Evolutionary conservation across 2,888 invertebrate species (phyloP), one percentile per base, ranked within the genome.

Genomic region (Oligia fasciuncula): DNA sequence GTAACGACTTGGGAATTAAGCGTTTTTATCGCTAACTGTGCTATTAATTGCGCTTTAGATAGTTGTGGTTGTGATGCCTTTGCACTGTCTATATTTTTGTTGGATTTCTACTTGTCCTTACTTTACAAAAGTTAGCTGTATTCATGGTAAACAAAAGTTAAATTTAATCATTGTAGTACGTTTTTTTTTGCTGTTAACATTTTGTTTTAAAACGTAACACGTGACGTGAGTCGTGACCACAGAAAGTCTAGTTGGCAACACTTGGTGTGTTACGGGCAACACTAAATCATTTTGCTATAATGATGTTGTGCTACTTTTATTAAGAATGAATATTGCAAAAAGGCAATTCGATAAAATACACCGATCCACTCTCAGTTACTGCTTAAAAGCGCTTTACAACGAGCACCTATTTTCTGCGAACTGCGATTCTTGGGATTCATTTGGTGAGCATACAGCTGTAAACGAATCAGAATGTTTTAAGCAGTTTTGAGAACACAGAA

Each of bases 11-110:
- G n/a, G 9, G 17, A 67, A 84, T 29, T 13, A 78, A 80, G 79
- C 66, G 79, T 13, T 84, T 84, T 78, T 67, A 84, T 40, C 51
- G 79, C 79, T 80, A 67, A 62, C 43, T 67, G 6, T 43, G 60
- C 79, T 19, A 43, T 57, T 51, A 54, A 40, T 13, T 17, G n/a
- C n/a, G n/a, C 67, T 80, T 35, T 17, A 17, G 14, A 29, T 40
- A 8, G 9, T n/a, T 79, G 51, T 54, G 17, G 13, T 79, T 49
- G 51, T 14, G 17, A 43, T 14, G 17, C 40, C 1, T 23, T 57
- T 75, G 46, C 19, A 13, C 6, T 75, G 14, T 13, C 8, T 54
- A 19, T 43, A 13, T n/a, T 49, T 57, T 60, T 60, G 17, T 49
- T 19, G 9, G 46, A 4, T n/a, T 46, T 46, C 4, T n/a, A 29